Percentiles rank a stretch among this genome's conserved stretches.
These are phyloP conservation scores for Aphidius gifuensis DNA, from an alignment of 1,140 invertebrate genomes.

Conservation along the genomic window DNA sequence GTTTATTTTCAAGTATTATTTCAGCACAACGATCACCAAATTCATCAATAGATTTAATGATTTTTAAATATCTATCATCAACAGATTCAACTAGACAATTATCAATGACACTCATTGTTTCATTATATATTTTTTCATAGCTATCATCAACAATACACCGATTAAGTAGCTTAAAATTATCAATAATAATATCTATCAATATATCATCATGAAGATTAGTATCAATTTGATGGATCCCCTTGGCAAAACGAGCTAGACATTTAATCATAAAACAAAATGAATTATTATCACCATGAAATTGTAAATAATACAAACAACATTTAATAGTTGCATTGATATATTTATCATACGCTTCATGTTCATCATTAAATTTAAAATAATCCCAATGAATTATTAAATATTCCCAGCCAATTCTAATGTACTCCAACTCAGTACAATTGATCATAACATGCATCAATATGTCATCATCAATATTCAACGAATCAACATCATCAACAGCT, in stretches of 20 bases:
- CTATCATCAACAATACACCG: constrained; percentile 25
- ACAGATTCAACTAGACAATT: constrained; percentile 15
- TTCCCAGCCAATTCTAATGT: constrained; percentile 23
- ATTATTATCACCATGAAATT: constrained; percentile 25
- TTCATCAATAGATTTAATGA: constrained; percentile 8
- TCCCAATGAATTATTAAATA: constrained; percentile 23
- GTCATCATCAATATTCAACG: constrained; percentile 27
- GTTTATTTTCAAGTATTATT: background rate
- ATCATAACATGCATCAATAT: constrained; percentile 41
- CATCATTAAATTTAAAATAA: constrained; percentile 28
- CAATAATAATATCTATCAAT: constrained; percentile 22
- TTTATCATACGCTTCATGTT: constrained; percentile 28
- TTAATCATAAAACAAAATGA: constrained; percentile 27
- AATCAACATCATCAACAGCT: background rate
- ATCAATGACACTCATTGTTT: constrained; percentile 17
- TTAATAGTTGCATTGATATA: constrained; percentile 37
- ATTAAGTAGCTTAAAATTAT: constrained; percentile 22
- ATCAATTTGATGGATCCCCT: constrained; percentile 16
- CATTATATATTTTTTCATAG: constrained; percentile 22
- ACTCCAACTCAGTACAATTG: constrained; percentile 32
- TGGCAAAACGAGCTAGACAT: constrained; percentile 23
- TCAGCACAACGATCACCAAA: constrained; percentile 28
- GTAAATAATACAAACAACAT: constrained; percentile 36
- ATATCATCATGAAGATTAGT: constrained; percentile 7
- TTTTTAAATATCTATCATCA: constrained; percentile 10